Percentiles rank a stretch among this genome's conserved stretches.
Evolutionary conservation across 2,888 invertebrate species (phyloP).

Genomic region (Tuta absoluta): DNA sequence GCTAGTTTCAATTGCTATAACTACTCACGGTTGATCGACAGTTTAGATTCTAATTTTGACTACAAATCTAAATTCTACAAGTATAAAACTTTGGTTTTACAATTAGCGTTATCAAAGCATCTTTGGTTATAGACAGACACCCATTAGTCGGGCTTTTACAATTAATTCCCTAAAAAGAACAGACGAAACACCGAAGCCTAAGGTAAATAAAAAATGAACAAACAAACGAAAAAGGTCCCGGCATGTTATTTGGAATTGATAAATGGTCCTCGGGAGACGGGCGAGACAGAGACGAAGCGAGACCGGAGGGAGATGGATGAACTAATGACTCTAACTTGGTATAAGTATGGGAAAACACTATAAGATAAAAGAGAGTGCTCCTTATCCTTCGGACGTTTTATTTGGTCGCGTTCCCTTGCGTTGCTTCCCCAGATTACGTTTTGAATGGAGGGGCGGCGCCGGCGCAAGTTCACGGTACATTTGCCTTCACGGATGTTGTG

Average conservation of each 20-base stretch:
- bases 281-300: constrained; percentile 66
- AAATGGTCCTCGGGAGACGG: constrained; percentile 77
- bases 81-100: constrained; percentile 31
- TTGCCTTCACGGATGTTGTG: constrained; percentile 59
- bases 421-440: constrained; percentile 34
- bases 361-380: constrained; percentile 74
- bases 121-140: constrained; percentile 65
- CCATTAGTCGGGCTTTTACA: constrained; percentile 75
- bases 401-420: constrained; percentile 22
- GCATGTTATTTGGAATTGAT: constrained; percentile 81
- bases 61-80: constrained; percentile 38
- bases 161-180: constrained; percentile 76
- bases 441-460: constrained; percentile 50
- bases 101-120: constrained; percentile 73
- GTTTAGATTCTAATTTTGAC: constrained; percentile 40
- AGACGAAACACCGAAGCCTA: constrained; percentile 71
- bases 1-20: constrained; percentile 48
- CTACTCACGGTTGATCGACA: constrained; percentile 45
- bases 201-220: constrained; percentile 79
- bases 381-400: constrained; percentile 52
- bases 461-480: constrained; percentile 60
- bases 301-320: constrained; percentile 58
- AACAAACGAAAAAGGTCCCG: constrained; percentile 75
- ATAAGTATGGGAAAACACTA: constrained; percentile 60
- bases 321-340: constrained; percentile 72